phyloP scores from a whole-genome alignment of 2,888 invertebrate species.

The Lasioglossum leucozonium region DNA sequence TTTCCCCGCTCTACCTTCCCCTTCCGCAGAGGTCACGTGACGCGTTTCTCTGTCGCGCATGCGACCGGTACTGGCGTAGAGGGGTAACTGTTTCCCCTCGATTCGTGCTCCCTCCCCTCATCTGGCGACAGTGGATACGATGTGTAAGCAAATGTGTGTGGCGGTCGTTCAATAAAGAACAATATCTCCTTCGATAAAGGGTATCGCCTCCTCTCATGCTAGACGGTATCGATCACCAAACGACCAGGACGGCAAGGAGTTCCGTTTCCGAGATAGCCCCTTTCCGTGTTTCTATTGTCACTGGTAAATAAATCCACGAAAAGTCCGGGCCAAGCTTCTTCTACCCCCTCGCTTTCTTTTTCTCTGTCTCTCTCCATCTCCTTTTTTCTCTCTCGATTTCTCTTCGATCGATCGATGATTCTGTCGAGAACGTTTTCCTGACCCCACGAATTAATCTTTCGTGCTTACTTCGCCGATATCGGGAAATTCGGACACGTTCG shows the following conservation, averaged over 20 bases:
- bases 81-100: no score
- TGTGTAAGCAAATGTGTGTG: neutral
- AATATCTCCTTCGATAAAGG: neutral
- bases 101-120: no score
- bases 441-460: slow-evolving; percentile 57
- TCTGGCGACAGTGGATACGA: no score
- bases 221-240: slow-evolving; percentile 19
- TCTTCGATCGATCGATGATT: slow-evolving; percentile 42
- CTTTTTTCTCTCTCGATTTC: neutral
- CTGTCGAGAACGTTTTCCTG: slow-evolving; percentile 39
- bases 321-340: neutral
- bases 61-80: no score
- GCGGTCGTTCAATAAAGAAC: neutral
- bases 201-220: neutral
- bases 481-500: slow-evolving; percentile 51
- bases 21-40: no score
- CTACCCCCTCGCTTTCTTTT: neutral
- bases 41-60: no score
- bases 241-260: neutral
- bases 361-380: neutral
- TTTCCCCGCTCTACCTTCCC: no score
- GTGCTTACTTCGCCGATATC: slow-evolving; percentile 33
- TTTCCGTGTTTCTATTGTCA: slow-evolving; percentile 35
- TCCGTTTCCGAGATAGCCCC: slow-evolving; percentile 14
- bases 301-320: slow-evolving; percentile 50